Percentiles rank a stretch among this genome's conserved stretches.
Conservation (phyloP, 1,140 invertebrate genomes). For the Musca domestica region DNA sequence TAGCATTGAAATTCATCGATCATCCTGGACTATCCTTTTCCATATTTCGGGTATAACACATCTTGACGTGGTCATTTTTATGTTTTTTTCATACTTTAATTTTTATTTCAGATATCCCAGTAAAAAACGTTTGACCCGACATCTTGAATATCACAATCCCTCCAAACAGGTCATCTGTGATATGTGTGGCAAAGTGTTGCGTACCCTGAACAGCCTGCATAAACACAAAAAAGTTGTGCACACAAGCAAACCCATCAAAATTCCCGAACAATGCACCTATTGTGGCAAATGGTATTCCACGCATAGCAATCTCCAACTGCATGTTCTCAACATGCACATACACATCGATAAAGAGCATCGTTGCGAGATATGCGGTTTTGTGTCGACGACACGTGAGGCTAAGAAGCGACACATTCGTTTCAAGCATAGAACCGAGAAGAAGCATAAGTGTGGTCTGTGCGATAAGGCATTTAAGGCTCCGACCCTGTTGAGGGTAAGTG, state of each 20-base stretch:
- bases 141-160: background rate
- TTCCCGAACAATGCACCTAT: background rate
- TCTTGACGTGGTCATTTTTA: no score
- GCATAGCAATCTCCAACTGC: background rate
- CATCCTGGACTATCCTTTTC: no score
- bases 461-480: slow-evolving; percentile 21
- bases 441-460: slow-evolving; percentile 18
- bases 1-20: no score
- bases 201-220: background rate
- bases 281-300: background rate
- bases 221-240: background rate
- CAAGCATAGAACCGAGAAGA: background rate
- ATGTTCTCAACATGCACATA: slow-evolving; percentile 5
- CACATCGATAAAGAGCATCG: background rate
- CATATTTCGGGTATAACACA: no score
- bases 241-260: background rate
- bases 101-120: background rate
- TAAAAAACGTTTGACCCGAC: background rate
- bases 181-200: background rate
- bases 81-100: no score
- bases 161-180: background rate
- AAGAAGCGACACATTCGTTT: background rate
- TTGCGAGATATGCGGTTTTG: slow-evolving; percentile 9
- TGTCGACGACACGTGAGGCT: background rate
- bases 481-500: background rate